Evolutionary conservation across 1,140 invertebrate genomes (phyloP).

Genomic region (Pogonognathellus flavescens): DNA sequence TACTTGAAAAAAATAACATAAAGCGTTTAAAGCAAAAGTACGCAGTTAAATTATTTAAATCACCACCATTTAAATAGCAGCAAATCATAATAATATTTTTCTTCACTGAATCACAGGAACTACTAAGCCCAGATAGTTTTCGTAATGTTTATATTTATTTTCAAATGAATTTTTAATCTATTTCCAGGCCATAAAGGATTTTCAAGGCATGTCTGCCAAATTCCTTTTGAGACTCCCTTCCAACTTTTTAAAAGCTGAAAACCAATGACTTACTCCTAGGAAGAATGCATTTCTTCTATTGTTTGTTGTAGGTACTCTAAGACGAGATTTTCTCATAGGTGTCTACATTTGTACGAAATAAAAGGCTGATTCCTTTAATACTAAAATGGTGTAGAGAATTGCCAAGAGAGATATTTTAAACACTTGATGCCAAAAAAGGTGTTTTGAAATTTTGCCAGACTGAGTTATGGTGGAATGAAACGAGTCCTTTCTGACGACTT

Average conservation of each 20-base stretch:
- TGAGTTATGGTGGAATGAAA: conserved; percentile 37
- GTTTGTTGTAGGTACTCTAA: not conserved
- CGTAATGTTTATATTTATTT: not conserved
- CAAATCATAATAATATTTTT: no score
- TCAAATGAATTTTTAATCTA: conserved; percentile 31
- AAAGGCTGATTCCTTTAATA: not conserved
- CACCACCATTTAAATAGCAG: no score
- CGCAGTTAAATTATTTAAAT: no score
- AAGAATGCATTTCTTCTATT: not conserved
- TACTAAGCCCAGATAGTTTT: no score
- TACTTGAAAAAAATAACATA: no score
- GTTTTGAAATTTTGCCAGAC: conserved; percentile 45
- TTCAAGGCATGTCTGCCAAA: conserved; percentile 18
- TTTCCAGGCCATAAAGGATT: conserved; percentile 12
- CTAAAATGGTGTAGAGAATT: conserved; percentile 25
- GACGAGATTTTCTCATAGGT: not conserved
- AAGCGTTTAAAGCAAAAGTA: no score
- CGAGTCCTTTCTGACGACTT: conserved; percentile 18
- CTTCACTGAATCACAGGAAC: no score
- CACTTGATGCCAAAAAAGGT: conserved; percentile 41
- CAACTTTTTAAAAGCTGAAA: conserved; percentile 9
- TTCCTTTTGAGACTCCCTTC: not conserved
- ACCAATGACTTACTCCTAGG: no score
- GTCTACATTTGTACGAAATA: not conserved
- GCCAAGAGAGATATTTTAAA: conserved; percentile 34